phyloP scores from a whole-genome alignment of 2,888 invertebrate species.

The Fissipunctia ypsillon region DNA sequence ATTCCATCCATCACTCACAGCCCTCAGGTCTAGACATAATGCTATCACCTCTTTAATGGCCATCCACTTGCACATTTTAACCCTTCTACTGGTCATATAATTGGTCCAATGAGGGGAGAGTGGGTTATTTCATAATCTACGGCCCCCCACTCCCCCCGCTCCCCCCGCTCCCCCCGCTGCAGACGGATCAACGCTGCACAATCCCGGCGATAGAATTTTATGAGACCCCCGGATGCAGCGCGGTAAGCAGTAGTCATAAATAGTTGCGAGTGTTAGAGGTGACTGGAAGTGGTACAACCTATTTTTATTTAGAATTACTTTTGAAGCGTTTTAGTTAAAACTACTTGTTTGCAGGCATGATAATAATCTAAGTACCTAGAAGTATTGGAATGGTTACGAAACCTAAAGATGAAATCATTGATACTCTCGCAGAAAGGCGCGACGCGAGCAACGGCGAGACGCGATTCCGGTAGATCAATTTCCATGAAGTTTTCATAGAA shows the following conservation, averaged over 20 bases:
- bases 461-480: too few relatives aligned
- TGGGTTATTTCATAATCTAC: slow-evolving; percentile 69
- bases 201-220: slow-evolving; percentile 89
- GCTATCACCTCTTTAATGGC: slow-evolving; percentile 37
- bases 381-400: too few relatives aligned
- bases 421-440: too few relatives aligned
- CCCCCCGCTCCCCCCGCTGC: slow-evolving; percentile 65
- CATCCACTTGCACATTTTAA: slow-evolving; percentile 51
- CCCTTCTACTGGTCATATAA: slow-evolving; percentile 68
- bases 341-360: too few relatives aligned
- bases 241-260: slow-evolving; percentile 87
- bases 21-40: slow-evolving; percentile 33
- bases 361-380: too few relatives aligned
- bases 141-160: slow-evolving; percentile 42
- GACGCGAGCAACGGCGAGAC: too few relatives aligned
- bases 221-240: slow-evolving; percentile 85
- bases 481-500: too few relatives aligned
- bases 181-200: slow-evolving; percentile 85
- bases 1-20: not conserved
- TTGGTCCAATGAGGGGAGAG: slow-evolving; percentile 63
- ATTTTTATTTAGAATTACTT: slow-evolving; percentile 1
- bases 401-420: too few relatives aligned
- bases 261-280: slow-evolving; percentile 70
- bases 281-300: slow-evolving; percentile 70
- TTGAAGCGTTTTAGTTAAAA: not conserved